A percentile compares a stretch with the other conserved stretches of the same genome.
phyloP scores from a whole-genome alignment of 35 echinoderm and acorn worm genomes.

The Lytechinus variegatus region DNA sequence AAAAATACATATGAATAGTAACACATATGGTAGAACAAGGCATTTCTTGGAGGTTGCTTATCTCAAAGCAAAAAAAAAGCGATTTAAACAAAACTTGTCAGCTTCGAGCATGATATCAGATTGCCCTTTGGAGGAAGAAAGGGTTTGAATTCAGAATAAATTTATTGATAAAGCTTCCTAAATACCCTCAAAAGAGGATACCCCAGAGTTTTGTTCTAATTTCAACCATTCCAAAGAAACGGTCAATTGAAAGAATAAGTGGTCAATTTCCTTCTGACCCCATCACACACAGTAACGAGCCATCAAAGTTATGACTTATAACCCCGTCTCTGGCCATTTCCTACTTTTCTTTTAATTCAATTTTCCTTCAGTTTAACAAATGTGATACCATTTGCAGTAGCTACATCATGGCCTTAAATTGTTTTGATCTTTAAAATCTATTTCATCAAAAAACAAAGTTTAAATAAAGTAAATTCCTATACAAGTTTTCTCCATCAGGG shows the following conservation, averaged over 20 bases:
- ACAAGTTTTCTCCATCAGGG: too few relatives aligned
- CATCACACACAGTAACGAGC: not conserved
- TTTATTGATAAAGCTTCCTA: not conserved
- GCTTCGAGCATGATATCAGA: too few relatives aligned
- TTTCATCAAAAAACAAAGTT: too few relatives aligned
- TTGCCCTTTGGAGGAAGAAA: too few relatives aligned
- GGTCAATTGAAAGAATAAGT: not conserved
- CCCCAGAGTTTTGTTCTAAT: not conserved
- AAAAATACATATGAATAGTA: not conserved
- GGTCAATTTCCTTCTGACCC: constrained; percentile 16
- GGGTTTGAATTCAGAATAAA: too few relatives aligned
- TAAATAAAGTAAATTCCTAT: too few relatives aligned
- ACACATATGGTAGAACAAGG: too few relatives aligned
- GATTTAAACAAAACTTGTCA: too few relatives aligned
- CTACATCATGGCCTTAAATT: not conserved
- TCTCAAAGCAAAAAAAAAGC: not conserved
- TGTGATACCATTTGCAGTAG: not conserved
- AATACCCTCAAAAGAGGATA: not conserved
- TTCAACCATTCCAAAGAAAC: not conserved
- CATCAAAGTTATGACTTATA: constrained; percentile 14
- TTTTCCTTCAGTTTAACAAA: not conserved
- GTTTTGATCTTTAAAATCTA: too few relatives aligned
- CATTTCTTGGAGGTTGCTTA: too few relatives aligned
- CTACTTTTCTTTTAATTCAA: not conserved
- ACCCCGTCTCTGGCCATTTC: not conserved